Base-by-base conservation (phyloP, 2,888 invertebrate genomes). In the Ormyrus pomaceus region DNA sequence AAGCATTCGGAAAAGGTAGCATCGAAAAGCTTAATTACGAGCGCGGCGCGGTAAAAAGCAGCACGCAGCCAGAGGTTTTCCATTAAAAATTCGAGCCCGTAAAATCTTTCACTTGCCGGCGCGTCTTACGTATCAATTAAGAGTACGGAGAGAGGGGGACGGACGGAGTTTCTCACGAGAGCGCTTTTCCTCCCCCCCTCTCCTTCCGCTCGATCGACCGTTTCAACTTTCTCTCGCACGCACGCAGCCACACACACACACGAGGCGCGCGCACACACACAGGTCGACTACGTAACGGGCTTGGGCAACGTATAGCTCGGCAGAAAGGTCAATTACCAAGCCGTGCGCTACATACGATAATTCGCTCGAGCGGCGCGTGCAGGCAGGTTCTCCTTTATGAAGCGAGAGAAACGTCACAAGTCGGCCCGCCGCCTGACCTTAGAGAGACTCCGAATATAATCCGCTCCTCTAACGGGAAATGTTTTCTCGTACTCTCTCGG, bases 281-380 rank as follows among this genome's bases (percentile, higher is more conserved):
- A 5, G n/a, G 11, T 11, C 11, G n/a, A 34, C 13, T n/a, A 59
- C 70, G 58, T 58, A 65, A 65, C 65, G 19, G 70, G 13, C 58
- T 48, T 50, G 58, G 19, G 58, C 58, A 70, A 59, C 19, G 51
- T 11, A 45, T 34, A 34, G 34, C 34, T 34, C 34, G n/a, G 55
- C 34, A n/a, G 69, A 58, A 70, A 70, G 70, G 58, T 70, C 58
- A 70, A 70, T 70, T 70, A 70, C 70, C 50, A 70, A 70, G 34
- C 34, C 34, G 34, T 34, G 34, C 34, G 34, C 34, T 34, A 34
- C 34, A 34, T 34, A 34, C 58, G 58, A 13, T 34, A 58, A 59
- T 46, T 69, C 13, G 55, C 56, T 51, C 56, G 13, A 10, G 55
- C 8, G 51, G 11, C 11, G 10, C 10, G 45, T 53, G 45, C 10